Percentiles rank a stretch among this genome's conserved stretches.
phyloP scores from a whole-genome alignment of 2,888 invertebrate genomes.

The Acrocyrtus sp. region DNA sequence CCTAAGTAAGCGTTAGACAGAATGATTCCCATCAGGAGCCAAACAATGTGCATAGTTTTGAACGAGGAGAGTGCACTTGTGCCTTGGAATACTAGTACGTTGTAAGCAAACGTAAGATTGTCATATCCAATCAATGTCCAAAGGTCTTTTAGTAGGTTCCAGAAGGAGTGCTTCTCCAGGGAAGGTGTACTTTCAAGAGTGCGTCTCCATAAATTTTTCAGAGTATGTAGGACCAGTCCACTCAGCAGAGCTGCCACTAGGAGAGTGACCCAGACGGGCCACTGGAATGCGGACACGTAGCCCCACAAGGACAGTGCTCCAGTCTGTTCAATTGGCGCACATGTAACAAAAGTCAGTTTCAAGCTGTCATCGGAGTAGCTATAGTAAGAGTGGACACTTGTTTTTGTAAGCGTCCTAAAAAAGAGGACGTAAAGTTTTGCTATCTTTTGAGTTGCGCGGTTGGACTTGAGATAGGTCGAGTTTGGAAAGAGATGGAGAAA shows the following conservation, averaged over 20 bases:
- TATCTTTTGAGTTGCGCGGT: too few species aligned
- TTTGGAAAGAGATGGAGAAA: too few species aligned
- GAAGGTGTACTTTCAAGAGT: too few species aligned
- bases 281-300: neutral
- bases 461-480: too few species aligned
- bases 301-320: neutral
- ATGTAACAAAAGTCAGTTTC: neutral
- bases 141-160: too few species aligned
- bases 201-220: neutral
- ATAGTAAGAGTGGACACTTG: too few species aligned
- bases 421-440: too few species aligned
- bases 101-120: neutral
- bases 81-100: neutral
- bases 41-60: neutral
- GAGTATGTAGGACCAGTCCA: neutral
- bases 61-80: too few species aligned
- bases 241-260: neutral
- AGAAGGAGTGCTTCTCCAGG: too few species aligned
- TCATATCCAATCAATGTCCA: neutral
- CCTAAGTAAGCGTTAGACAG: neutral
- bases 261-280: neutral
- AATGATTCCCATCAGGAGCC: neutral
- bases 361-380: neutral
- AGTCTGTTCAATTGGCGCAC: neutral
- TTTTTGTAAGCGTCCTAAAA: too few species aligned